These are phyloP conservation scores for Eretmochelys imbricata DNA, from an alignment of 2,113 vertebrate species.

Conservation along the genomic window DNA sequence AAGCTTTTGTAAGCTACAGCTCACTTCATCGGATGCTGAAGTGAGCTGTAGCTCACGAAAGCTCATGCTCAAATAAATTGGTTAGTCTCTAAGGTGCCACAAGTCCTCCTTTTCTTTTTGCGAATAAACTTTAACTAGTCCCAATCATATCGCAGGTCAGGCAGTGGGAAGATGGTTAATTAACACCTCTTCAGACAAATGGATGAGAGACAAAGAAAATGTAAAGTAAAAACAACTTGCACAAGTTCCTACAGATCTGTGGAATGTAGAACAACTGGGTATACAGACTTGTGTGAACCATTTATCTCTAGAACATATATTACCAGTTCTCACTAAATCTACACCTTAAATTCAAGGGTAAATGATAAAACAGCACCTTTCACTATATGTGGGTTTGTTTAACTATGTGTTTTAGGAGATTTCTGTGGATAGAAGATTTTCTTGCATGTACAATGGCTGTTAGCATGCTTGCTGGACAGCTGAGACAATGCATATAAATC, in stretches of 20 bases:
- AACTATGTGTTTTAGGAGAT: background rate
- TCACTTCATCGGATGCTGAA: too few relatives aligned
- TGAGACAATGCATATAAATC: background rate
- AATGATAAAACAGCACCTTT: background rate
- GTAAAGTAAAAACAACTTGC: background rate
- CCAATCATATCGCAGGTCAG: background rate
- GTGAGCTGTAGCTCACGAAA: too few relatives aligned
- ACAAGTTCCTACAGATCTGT: background rate
- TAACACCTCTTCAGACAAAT: background rate
- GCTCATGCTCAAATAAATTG: too few relatives aligned
- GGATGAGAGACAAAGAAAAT: background rate
- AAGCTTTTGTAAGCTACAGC: too few relatives aligned
- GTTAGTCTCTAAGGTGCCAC: too few relatives aligned
- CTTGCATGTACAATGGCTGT: background rate
- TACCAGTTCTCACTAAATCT: background rate
- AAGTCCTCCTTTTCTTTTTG: too few relatives aligned
- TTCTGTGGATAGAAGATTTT: background rate
- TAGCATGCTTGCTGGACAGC: background rate
- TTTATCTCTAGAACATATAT: background rate
- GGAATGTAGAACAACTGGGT: background rate
- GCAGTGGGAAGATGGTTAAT: background rate
- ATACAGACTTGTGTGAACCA: background rate
- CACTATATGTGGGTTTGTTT: background rate
- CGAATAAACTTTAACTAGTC: background rate
- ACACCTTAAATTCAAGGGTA: background rate